A percentile compares a stretch with the other conserved stretches of the same genome.
Evolutionary conservation across 2,888 invertebrate species (phyloP).

Genomic region (Aphodius granarius): DNA sequence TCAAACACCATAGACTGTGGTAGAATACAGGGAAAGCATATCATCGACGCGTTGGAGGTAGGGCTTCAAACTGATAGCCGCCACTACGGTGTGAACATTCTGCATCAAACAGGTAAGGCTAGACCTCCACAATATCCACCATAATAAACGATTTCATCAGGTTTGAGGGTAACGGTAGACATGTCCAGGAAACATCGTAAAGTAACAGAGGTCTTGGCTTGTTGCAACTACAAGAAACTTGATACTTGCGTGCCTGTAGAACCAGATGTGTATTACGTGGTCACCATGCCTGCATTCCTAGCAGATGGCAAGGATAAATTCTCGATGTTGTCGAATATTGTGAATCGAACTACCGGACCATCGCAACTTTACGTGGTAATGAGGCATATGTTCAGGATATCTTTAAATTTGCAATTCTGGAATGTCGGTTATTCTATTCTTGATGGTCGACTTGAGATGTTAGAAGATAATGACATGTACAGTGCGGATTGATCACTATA

Average conservation of each 20-base stretch:
- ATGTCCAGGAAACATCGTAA: not conserved
- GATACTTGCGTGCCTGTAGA: not conserved
- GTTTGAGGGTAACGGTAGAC: not conserved
- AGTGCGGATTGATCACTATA: not conserved
- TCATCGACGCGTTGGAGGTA: slow-evolving; percentile 52
- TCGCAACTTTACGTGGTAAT: not conserved
- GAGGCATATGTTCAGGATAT: not conserved
- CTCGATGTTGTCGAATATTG: not conserved
- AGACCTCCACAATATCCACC: no score
- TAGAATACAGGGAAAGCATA: slow-evolving; percentile 29
- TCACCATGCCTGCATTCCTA: not conserved
- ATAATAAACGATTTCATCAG: no score
- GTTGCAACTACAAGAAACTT: not conserved
- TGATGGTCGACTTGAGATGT: not conserved
- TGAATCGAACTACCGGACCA: not conserved
- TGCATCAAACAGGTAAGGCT: not conserved
- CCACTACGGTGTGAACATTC: not conserved
- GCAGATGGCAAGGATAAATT: not conserved
- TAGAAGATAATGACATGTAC: not conserved
- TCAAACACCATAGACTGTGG: slow-evolving; percentile 67
- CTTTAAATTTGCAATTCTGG: not conserved
- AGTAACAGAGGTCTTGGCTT: not conserved
- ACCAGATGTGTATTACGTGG: not conserved
- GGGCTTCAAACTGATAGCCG: not conserved
- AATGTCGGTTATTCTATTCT: not conserved